A percentile compares a stretch with the other conserved stretches of the same genome.
These are phyloP conservation scores for Gryon sp. DNA, from an alignment of 1,140 invertebrate species.

Conservation along the genomic window DNA sequence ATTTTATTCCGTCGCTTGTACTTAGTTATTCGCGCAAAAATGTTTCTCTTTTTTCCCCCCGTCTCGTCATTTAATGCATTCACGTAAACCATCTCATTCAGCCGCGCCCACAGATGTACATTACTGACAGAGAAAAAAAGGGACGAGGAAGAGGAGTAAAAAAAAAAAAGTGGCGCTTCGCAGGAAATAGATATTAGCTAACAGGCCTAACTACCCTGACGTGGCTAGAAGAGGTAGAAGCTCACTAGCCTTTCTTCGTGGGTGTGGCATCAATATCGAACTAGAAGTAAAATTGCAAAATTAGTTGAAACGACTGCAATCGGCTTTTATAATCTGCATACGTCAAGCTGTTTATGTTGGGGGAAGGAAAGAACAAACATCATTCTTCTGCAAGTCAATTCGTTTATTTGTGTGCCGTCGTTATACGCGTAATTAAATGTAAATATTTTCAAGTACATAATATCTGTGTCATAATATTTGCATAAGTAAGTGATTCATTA, in stretches of 20 bases:
- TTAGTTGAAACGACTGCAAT: conserved; percentile 67
- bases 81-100: conserved; percentile 60
- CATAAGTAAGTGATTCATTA: conserved; percentile 62
- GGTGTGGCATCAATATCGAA: conserved; percentile 68
- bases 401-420: conserved; percentile 44
- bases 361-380: conserved; percentile 56
- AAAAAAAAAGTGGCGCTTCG: conserved; percentile 50
- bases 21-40: conserved; percentile 32
- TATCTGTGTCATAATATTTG: conserved; percentile 60
- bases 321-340: conserved; percentile 59
- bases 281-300: conserved; percentile 73
- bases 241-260: conserved; percentile 46
- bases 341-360: conserved; percentile 52
- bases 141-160: not conserved
- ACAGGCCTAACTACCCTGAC: conserved; percentile 60
- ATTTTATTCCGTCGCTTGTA: conserved; percentile 15
- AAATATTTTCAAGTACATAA: conserved; percentile 62
- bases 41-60: not conserved
- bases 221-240: conserved; percentile 58
- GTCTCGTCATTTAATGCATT: conserved; percentile 44
- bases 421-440: conserved; percentile 60
- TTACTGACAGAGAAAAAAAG: conserved; percentile 34
- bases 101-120: conserved; percentile 66
- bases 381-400: conserved; percentile 43
- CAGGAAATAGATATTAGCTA: conserved; percentile 78